Evolutionary conservation across 2,888 invertebrate genomes (phyloP).

Genomic region (Tolmerus cingulatus): DNA sequence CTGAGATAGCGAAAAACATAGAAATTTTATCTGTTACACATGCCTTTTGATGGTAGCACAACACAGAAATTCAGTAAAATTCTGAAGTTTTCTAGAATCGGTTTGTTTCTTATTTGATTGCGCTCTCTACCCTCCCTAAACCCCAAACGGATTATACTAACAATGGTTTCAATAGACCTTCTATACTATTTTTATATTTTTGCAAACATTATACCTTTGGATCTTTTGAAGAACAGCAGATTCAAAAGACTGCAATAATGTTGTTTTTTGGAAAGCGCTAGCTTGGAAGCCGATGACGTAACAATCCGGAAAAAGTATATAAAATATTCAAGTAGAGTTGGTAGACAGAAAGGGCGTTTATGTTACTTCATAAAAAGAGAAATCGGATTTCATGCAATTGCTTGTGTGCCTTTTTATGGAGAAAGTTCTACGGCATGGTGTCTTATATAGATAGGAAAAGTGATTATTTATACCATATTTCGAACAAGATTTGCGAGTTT

Average conservation of each 20-base stretch:
- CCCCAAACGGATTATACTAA: background rate
- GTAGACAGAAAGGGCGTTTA: background rate
- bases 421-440: background rate
- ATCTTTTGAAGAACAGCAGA: background rate
- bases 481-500: background rate
- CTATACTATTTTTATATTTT: background rate
- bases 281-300: background rate
- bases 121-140: background rate
- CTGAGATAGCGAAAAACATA: background rate
- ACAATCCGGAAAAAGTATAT: background rate
- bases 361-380: background rate
- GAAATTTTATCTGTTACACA: background rate
- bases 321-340: background rate
- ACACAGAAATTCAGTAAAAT: background rate
- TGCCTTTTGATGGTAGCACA: background rate
- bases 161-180: no score
- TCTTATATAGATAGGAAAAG: background rate
- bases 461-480: background rate
- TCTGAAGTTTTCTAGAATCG: background rate
- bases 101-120: conserved; percentile 7
- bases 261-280: background rate
- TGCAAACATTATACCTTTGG: background rate
- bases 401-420: background rate
- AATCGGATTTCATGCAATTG: background rate
- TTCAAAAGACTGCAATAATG: background rate